Evolutionary conservation across 2,888 invertebrate genomes (phyloP), one percentile per base, ranked within the genome.

Genomic region (Pediacus dermestoides): DNA sequence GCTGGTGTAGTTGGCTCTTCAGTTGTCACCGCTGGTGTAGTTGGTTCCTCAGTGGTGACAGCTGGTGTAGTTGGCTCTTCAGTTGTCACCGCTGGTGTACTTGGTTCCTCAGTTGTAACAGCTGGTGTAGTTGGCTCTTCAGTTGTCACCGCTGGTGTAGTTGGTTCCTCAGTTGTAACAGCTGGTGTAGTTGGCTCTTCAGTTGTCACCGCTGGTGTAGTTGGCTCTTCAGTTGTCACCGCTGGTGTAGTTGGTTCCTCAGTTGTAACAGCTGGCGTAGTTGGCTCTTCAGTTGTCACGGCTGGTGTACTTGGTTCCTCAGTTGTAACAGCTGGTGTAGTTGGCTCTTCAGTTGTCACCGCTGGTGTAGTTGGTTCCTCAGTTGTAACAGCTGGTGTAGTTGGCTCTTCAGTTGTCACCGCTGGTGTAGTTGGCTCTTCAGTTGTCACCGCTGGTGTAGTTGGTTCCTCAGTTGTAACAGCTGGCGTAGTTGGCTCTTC

Each of bases 361-460:
- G n/a, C n/a, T n/a, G n/a, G n/a, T n/a, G 43, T 28, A 30, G 53
- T 59, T 52, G 67, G 67, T 52, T 73, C 70, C 47, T 14, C 10
- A 11, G 13, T 30, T 30, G 2, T n/a, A 4, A 14, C 30, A 28
- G 37, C 13, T 11, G 30, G 16, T 18, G 12, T 12, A 3, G 11
- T 13, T 4, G 30, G 8, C 7, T 16, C 30, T 4, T 16, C 4
- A 1, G 7, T 41, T 59, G 34, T 48, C 44, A 15, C 53, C 2
- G 15, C 3, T 9, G 13, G 23, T 27, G 23, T 14, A 1, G 30
- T 34, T n/a, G 18, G 9, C 9, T 12, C 14, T n/a, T 3, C 25
- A 2, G 2, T n/a, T n/a, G n/a, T n/a, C n/a, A n/a, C n/a, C n/a
- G 32, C 27, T 22, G 23, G n/a, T 12, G 31, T 26, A 12, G 38